Conservation (phyloP, 2,888 invertebrate genomes). For the Cheilosia vernalis region DNA sequence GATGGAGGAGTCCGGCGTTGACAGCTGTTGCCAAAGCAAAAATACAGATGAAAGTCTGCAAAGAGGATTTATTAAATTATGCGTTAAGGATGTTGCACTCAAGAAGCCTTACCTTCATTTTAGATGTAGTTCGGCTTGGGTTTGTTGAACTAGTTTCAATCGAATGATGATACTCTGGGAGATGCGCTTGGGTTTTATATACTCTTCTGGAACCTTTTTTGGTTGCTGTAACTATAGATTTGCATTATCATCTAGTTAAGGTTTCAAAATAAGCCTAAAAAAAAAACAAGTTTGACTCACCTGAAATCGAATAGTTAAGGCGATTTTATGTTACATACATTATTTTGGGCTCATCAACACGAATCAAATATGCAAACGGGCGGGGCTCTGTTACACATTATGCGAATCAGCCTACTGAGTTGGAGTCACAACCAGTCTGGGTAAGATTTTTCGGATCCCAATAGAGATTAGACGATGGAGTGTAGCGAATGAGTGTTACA, state of each 20-base stretch:
- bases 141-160: conserved; percentile 49
- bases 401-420: background rate
- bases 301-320: background rate
- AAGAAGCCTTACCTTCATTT: conserved; percentile 48
- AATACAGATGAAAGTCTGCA: conserved; percentile 42
- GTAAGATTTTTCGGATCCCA: too few species aligned
- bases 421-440: too few species aligned
- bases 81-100: background rate
- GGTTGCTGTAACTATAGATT: background rate
- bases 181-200: conserved; percentile 39
- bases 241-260: background rate
- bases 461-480: too few species aligned
- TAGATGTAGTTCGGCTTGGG: conserved; percentile 33
- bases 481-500: too few species aligned
- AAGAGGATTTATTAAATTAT: background rate
- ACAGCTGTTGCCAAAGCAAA: conserved; percentile 43
- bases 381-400: background rate
- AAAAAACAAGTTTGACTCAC: background rate
- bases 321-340: background rate
- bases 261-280: conserved; percentile 27
- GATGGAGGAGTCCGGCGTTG: conserved; percentile 21
- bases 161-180: conserved; percentile 42
- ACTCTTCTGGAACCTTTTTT: background rate
- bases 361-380: background rate
- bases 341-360: background rate